phyloP scores from a whole-genome alignment of 23 tunicate species.

The Clavelina lepadiformis region DNA sequence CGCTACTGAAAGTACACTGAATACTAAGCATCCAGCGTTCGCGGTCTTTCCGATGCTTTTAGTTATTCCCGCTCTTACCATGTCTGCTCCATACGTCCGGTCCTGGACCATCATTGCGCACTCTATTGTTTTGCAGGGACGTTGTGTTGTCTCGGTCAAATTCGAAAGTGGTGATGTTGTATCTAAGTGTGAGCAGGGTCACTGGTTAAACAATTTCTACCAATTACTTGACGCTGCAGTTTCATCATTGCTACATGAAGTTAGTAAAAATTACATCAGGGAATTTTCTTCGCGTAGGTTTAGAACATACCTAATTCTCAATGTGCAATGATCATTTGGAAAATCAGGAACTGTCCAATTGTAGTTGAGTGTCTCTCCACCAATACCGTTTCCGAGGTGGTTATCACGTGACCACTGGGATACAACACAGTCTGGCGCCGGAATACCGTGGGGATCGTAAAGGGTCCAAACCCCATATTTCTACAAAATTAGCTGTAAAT shows the following conservation, averaged over 20 bases:
- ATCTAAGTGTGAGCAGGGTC: too few species aligned
- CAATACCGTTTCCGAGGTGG: conserved; percentile 81
- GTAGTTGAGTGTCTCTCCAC: conserved; percentile 56
- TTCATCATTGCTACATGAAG: too few species aligned
- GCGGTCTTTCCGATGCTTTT: too few species aligned
- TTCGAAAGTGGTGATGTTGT: conserved; percentile 93
- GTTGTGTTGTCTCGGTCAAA: conserved; percentile 69
- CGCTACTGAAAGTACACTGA: too few species aligned
- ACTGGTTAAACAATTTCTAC: too few species aligned
- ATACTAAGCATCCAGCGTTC: too few species aligned
- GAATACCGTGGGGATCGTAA: conserved; percentile 54
- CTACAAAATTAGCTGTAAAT: too few species aligned
- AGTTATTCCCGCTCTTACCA: conserved; percentile 35
- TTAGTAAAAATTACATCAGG: too few species aligned
- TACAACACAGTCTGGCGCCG: conserved; percentile 58
- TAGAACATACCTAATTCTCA: conserved; percentile 93
- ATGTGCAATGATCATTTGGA: conserved; percentile 44
- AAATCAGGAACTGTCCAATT: conserved; percentile 85
- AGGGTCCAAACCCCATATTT: conserved; percentile 45
- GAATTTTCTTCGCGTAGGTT: too few species aligned
- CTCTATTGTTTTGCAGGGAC: conserved; percentile 27
- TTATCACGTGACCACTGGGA: conserved; percentile 75
- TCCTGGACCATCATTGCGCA: conserved; percentile 15
- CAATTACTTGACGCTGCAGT: too few species aligned
- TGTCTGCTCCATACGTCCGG: conserved; percentile 72